A percentile compares a stretch with the other conserved stretches of the same genome.
phyloP scores from a whole-genome alignment of 2,888 invertebrate genomes.

The Luperina nickerlii region DNA sequence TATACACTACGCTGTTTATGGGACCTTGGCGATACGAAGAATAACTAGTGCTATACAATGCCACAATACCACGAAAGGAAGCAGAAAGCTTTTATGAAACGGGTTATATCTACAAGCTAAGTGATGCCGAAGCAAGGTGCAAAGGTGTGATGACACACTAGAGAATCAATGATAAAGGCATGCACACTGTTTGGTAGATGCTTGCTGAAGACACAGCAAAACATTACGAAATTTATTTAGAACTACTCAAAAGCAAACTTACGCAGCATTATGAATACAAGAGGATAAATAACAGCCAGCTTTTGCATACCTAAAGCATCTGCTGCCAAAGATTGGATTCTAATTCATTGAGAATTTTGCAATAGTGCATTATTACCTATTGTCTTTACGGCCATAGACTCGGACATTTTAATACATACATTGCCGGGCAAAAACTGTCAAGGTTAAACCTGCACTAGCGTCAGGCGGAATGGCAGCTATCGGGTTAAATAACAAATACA shows the following conservation, averaged over 20 bases:
- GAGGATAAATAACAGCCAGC: neutral
- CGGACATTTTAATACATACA: neutral
- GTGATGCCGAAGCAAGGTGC: neutral
- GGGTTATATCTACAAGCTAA: neutral
- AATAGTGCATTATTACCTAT: neutral
- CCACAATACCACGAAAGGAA: neutral
- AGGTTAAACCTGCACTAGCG: neutral
- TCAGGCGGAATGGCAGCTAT: neutral
- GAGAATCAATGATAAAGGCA: neutral
- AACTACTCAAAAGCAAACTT: neutral
- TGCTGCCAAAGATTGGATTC: neutral
- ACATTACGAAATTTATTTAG: neutral
- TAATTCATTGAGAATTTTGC: too few species aligned
- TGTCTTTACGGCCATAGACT: neutral
- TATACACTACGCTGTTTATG: conserved; percentile 1
- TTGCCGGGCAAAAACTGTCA: neutral
- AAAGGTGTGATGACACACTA: neutral
- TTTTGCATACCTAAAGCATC: neutral
- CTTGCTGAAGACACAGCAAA: neutral
- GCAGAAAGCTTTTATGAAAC: neutral
- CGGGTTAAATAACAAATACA: neutral
- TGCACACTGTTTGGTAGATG: too few species aligned
- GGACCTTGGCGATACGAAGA: neutral
- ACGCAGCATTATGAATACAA: neutral
- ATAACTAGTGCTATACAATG: neutral